Base-by-base conservation (phyloP, 2,797 vertebrate genomes). In the Moxostoma hubbsi region DNA sequence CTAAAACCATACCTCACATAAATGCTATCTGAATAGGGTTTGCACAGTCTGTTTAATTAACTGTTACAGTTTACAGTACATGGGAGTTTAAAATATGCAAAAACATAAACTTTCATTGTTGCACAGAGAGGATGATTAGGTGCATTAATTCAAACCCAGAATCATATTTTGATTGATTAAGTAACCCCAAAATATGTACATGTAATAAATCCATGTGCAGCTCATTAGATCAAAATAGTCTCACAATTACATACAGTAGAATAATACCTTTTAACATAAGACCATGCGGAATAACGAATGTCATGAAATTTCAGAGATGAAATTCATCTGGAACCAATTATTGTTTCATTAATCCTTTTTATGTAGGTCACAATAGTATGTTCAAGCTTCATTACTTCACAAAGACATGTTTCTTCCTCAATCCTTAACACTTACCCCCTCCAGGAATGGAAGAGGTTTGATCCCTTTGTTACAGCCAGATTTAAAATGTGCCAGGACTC, bases 401-500 rank as follows among this genome's bases (percentile, higher is more conserved):
- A 61, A 73, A 71, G 53, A 49, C 50, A 54, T 47, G 43, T 74
- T 73, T 69, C 18, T 63, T 58, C 18, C 50, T 70, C 65, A 12
- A 54, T 57, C 18, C 15, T 49, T 53, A 68, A 76, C 6, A 16
- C 51, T 61, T 68, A 46, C 46, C 67, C 83, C 72, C 79, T 66
- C 58, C 67, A 43, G 67, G 54, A 81, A 83, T 18, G 10, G 72
- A 79, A 81, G 45, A 81, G 68, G 65, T 66, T 24, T 18, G 75
- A 69, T 82, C 67, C 50, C 45, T 51, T 12, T 61, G 70, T 45
- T 76, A 63, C 36, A 47, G 72, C 67, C 16, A 67, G 65, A 45
- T 58, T 65, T 85, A 88, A 89, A 90, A 87, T 79, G 70, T 80
- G 70, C 79, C 82, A 83, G 82, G 73, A 68, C 76, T 86, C 76